Conservation (phyloP, 2,888 invertebrate species). For the Athalia rosae region DNA sequence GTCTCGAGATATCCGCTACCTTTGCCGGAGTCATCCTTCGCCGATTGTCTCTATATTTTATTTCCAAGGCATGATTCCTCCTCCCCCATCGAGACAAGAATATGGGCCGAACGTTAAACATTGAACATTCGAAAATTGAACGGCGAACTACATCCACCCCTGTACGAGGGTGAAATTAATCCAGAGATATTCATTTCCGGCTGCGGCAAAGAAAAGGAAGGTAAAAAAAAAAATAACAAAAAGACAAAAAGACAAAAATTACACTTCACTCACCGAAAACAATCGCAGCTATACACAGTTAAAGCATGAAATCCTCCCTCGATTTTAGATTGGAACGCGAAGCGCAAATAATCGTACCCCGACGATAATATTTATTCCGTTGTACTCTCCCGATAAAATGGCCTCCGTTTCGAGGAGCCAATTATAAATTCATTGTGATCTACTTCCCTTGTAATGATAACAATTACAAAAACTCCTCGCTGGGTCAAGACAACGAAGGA, state of each 20-base stretch:
- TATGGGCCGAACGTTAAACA: too few species aligned
- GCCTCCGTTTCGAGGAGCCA: neutral
- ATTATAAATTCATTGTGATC: too few species aligned
- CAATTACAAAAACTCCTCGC: too few species aligned
- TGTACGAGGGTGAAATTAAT: neutral
- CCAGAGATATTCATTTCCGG: neutral
- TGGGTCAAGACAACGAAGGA: too few species aligned
- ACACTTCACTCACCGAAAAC: constrained; percentile 1
- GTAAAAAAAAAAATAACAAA: too few species aligned
- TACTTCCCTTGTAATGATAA: too few species aligned
- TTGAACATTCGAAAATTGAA: neutral
- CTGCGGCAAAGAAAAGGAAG: neutral
- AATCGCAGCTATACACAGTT: neutral
- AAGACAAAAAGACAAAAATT: neutral
- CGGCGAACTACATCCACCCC: neutral
- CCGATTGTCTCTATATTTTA: constrained; percentile 21
- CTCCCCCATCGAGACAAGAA: neutral
- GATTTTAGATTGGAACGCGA: neutral
- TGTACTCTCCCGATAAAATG: neutral
- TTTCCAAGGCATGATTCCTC: constrained; percentile 11
- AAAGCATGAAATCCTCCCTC: neutral
- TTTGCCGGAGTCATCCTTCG: neutral
- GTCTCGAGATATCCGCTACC: constrained; percentile 27
- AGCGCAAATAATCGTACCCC: too few species aligned
- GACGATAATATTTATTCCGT: constrained; percentile 10